Evolutionary conservation across 2,888 invertebrate genomes (phyloP).

Genomic region (Drosophila demipolita): DNA sequence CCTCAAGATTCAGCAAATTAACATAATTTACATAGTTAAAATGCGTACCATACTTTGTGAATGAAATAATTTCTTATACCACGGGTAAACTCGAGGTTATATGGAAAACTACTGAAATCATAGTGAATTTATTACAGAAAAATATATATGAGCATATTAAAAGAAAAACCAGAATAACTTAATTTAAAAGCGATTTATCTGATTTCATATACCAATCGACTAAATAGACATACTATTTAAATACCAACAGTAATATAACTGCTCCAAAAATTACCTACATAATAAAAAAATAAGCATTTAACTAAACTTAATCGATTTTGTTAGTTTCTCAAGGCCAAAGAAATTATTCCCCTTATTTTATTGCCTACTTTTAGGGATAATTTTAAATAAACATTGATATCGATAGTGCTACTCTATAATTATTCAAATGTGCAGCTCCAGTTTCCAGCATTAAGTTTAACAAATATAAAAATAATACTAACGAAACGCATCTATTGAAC

Average conservation of each 20-base stretch:
- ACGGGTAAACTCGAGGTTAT: neutral
- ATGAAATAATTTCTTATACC: neutral
- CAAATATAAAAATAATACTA: neutral
- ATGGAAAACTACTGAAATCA: neutral
- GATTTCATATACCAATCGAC: constrained; percentile 39
- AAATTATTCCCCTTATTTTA: neutral
- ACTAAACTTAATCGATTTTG: constrained; percentile 35
- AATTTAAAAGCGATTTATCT: constrained; percentile 35
- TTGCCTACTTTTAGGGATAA: constrained; percentile 21
- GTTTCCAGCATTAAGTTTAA: neutral
- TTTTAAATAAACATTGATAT: neutral
- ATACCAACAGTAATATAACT: constrained; percentile 62
- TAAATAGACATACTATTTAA: constrained; percentile 41
- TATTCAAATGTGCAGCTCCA: neutral
- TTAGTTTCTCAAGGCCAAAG: neutral
- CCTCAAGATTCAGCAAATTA: constrained; percentile 93
- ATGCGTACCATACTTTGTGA: neutral
- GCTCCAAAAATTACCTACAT: constrained; percentile 64
- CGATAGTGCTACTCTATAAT: constrained; percentile 33
- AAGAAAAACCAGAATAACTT: constrained; percentile 2
- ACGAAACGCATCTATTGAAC: neutral
- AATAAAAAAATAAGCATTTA: constrained; percentile 63
- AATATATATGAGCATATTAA: neutral
- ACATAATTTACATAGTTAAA: constrained; percentile 41
- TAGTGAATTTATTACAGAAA: neutral